Base-by-base conservation (phyloP, 2,888 invertebrate species). In the Ctena decussata region DNA sequence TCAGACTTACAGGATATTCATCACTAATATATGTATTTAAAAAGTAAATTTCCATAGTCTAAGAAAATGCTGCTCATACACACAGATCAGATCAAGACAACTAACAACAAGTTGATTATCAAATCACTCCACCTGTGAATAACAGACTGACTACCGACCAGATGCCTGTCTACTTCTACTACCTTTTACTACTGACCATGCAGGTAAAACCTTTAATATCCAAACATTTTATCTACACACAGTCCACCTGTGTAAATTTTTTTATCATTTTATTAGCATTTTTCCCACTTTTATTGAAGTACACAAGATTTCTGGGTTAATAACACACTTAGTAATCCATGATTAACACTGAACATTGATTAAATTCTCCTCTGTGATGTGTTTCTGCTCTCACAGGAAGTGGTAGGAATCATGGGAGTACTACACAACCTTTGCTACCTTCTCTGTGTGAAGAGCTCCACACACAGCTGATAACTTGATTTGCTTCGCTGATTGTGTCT, bases 351-450 rank as follows among this genome's bases (percentile, higher is more conserved):
- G 65, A 65, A 35, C 12, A 65, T 65, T 65, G 32, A 65, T 65
- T 65, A 65, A 65, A 65, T 18, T 35, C 30, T 60, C 30, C 60
- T 18, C 18, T 49, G 11, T 11, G 49, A 49, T 49, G 49, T 6
- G 30, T 27, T 3, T 60, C 27, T 65, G 32, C 18, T 35, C 65
- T 35, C 30, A 87, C 77, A 84, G 87, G 87, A 87, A 81, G 82
- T 77, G 21, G 32, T 21, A 24, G 39, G 87, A 77, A 87, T 87
- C 84, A 80, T 87, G 87, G 87, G 84, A 65, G 77, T 71, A 72
- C 57, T 65, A 57, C 44, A 5, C 53, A 65, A 79, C 80, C 80
- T 75, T 73, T 77, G 82, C 77, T 78, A 82, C 82, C 87, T 87
- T 78, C 84, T 69, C 57, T 35, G 72, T 80, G 73, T 79, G 82